Evolutionary conservation across 2,113 vertebrate genomes (phyloP).

Genomic region (Callipepla squamata): DNA sequence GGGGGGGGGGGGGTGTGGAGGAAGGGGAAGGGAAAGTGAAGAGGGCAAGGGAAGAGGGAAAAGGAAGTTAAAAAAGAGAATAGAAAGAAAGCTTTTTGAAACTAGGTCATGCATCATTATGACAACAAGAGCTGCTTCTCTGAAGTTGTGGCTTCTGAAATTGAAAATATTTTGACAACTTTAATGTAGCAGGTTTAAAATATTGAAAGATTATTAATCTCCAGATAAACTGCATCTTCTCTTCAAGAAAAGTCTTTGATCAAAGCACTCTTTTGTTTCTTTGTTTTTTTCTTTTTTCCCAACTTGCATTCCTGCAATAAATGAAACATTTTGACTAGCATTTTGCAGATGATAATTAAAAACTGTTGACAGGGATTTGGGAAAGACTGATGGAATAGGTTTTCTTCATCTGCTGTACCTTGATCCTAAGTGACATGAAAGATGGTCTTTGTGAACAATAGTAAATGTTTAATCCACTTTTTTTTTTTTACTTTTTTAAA

Average conservation of each 20-base stretch:
- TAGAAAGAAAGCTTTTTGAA: not conserved
- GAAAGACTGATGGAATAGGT: not conserved
- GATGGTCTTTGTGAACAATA: not conserved
- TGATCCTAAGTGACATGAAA: not conserved
- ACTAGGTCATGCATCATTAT: constrained; percentile 20
- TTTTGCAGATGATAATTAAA: not conserved
- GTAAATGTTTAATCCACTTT: not conserved
- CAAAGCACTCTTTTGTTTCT: constrained; percentile 36
- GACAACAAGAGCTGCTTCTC: constrained; percentile 29
- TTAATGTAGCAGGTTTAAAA: constrained; percentile 35
- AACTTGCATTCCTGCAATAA: not conserved
- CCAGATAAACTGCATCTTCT: constrained; percentile 47
- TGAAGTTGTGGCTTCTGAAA: constrained; percentile 48
- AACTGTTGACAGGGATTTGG: not conserved
- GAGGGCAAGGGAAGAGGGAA: no score
- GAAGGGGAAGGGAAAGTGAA: not conserved
- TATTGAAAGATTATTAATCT: constrained; percentile 55
- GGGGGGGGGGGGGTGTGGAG: no score
- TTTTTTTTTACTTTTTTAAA: not conserved
- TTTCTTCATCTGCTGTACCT: not conserved
- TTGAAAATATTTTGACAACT: constrained; percentile 53
- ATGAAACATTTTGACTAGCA: constrained; percentile 19
- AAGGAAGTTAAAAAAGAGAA: not conserved
- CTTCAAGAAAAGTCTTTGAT: constrained; percentile 53
- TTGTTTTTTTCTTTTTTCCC: not conserved